Evolutionary conservation across 2,113 vertebrate genomes (phyloP), one percentile per base, ranked within the genome.

Genomic region (Tyto alba): DNA sequence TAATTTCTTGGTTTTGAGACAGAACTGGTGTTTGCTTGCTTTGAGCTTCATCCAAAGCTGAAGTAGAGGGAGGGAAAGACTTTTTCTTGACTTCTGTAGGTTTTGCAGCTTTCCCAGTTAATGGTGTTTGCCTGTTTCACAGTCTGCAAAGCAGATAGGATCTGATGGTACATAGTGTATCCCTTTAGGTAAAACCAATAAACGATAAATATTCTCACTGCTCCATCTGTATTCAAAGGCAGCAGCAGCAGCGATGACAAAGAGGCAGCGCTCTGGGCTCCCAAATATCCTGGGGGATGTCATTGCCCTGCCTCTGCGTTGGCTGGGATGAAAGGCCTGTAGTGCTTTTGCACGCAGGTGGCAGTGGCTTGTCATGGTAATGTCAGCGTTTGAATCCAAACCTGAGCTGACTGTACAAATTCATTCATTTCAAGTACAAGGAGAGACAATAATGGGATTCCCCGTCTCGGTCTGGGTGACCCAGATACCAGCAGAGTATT

Each of bases 381-480:
- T 40, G 60, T 7, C 79, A 62, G 62, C 3, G 1, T 81, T 87
- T 50, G 93, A 90, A 87, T 91, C n/a, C 88, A 81, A 85, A 64
- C 76, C 81, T 84, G 85, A 94, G 72, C 85, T 95, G 90, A 52
- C 90, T 88, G 60, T 41, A 79, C 57, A 79, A 81, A 93, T 60
- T 48, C 67, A 90, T 95, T 97, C 67, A 77, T 71, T 96, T 67
- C 62, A 74, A n/a, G 59, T 47, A 40, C 2, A 3, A 41, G 26
- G 6, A 85, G 77, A 69, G 87, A 63, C 78, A 88, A 71, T 93
- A 95, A 90, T 90, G 82, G 89, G 91, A 95, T 95, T 96, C 76
- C 90, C 92, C 25, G 90, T 47, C 69, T 78, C 40, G 0, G 43
- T 50, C 47, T 60, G 80, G 29, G n/a, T 95, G 96, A 92, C 95